Evolutionary conservation across 2,113 vertebrate genomes (phyloP).

Genomic region (Morone chrysops): DNA sequence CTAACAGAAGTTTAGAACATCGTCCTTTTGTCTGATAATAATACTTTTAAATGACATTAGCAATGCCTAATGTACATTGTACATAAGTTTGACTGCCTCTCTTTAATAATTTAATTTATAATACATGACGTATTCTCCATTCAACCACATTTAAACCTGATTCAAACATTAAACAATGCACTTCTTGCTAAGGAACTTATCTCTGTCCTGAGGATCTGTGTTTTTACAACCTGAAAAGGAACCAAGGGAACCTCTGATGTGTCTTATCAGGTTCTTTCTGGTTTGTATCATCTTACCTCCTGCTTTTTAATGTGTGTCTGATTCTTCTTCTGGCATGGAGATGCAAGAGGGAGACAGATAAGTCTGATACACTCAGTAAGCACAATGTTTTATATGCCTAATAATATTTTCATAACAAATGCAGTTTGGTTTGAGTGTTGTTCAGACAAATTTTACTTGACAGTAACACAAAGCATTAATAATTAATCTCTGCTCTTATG

Average conservation of each 20-base stretch:
- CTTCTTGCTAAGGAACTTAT: not conserved
- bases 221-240: not conserved
- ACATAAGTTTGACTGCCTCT: too few relatives aligned
- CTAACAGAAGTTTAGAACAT: too few relatives aligned
- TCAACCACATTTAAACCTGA: not conserved
- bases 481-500: slow-evolving; percentile 13
- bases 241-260: slow-evolving; percentile 10
- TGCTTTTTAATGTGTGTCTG: slow-evolving; percentile 28
- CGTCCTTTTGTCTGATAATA: too few relatives aligned
- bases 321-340: slow-evolving; percentile 1
- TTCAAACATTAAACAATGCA: not conserved
- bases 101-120: not conserved
- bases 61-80: too few relatives aligned
- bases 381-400: not conserved
- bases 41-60: too few relatives aligned
- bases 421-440: not conserved
- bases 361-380: slow-evolving; percentile 19
- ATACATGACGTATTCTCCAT: not conserved
- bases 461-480: slow-evolving; percentile 22
- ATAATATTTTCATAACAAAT: slow-evolving; percentile 16
- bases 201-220: not conserved
- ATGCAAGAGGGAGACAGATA: slow-evolving; percentile 17
- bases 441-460: slow-evolving; percentile 21
- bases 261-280: slow-evolving; percentile 34
- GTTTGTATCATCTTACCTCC: not conserved